A percentile compares a stretch with the other conserved stretches of the same genome.
Conservation (phyloP, 2,888 invertebrate genomes). For the Stenoptilia bipunctidactyla region DNA sequence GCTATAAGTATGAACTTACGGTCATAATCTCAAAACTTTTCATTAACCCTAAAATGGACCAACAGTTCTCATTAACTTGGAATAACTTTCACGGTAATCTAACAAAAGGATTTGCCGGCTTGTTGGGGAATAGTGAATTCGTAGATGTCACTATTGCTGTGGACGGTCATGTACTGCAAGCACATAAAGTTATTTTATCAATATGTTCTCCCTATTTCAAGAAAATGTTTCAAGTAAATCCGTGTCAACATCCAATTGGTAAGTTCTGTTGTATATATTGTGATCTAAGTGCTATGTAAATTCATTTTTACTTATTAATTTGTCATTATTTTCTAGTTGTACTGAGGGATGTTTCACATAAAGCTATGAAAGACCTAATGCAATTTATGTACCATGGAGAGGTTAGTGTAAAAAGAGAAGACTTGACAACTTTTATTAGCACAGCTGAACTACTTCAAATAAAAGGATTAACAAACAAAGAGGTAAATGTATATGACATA, state of each 20-base stretch:
- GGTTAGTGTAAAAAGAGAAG: slow-evolving; percentile 80
- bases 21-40: too few species aligned
- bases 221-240: slow-evolving; percentile 76
- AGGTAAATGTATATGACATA: too few species aligned
- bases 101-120: slow-evolving; percentile 74
- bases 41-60: slow-evolving; percentile 57
- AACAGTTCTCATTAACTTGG: slow-evolving; percentile 80
- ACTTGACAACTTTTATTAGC: slow-evolving; percentile 78
- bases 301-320: too few species aligned
- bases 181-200: slow-evolving; percentile 78
- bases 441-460: slow-evolving; percentile 81
- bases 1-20: too few species aligned
- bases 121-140: slow-evolving; percentile 71
- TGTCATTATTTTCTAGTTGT: slow-evolving; percentile 68
- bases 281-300: background rate
- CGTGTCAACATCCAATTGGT: slow-evolving; percentile 77
- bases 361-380: slow-evolving; percentile 78
- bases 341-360: slow-evolving; percentile 77
- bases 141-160: slow-evolving; percentile 74
- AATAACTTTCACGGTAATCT: slow-evolving; percentile 80
- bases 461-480: slow-evolving; percentile 77
- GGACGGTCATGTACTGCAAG: slow-evolving; percentile 76
- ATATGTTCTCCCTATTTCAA: slow-evolving; percentile 81
- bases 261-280: slow-evolving; percentile 16
- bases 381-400: slow-evolving; percentile 85